Conservation (phyloP, 2,888 invertebrate genomes). For the Cheilosia soror region DNA sequence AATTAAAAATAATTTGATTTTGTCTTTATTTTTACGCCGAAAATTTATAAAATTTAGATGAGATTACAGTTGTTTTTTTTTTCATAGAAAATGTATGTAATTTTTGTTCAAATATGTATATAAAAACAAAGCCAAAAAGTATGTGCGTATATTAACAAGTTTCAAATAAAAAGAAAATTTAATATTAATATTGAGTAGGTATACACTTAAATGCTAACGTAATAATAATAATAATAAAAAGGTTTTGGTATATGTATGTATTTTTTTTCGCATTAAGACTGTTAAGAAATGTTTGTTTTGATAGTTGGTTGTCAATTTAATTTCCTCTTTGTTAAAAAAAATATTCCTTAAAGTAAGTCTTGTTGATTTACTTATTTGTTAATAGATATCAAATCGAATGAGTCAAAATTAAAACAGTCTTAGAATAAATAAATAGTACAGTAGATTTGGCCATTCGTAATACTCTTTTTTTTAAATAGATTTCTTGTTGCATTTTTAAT, state of each 20-base stretch:
- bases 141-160: conserved; percentile 59
- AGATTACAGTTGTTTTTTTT: conserved; percentile 55
- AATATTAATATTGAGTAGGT: conserved; percentile 25
- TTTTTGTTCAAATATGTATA: conserved; percentile 28
- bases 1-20: conserved; percentile 28
- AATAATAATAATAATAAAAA: conserved; percentile 44
- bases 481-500: conserved; percentile 16
- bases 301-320: background rate
- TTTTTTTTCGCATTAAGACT: conserved; percentile 43
- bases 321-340: conserved; percentile 44
- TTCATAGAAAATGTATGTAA: conserved; percentile 68
- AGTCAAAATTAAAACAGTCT: conserved; percentile 32
- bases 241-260: conserved; percentile 67
- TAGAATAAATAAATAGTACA: conserved; percentile 74
- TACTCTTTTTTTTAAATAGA: conserved; percentile 56
- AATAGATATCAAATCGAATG: conserved; percentile 16
- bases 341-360: conserved; percentile 42
- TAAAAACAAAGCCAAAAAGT: conserved; percentile 32
- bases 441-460: conserved; percentile 74
- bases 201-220: conserved; percentile 36
- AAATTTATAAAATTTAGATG: conserved; percentile 74
- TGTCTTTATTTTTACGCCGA: conserved; percentile 37
- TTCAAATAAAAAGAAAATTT: conserved; percentile 28
- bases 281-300: conserved; percentile 17
- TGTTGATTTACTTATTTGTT: conserved; percentile 1